phyloP scores from a whole-genome alignment of 1,140 invertebrate genomes.

The Pseudomyrmex flavicornis region DNA sequence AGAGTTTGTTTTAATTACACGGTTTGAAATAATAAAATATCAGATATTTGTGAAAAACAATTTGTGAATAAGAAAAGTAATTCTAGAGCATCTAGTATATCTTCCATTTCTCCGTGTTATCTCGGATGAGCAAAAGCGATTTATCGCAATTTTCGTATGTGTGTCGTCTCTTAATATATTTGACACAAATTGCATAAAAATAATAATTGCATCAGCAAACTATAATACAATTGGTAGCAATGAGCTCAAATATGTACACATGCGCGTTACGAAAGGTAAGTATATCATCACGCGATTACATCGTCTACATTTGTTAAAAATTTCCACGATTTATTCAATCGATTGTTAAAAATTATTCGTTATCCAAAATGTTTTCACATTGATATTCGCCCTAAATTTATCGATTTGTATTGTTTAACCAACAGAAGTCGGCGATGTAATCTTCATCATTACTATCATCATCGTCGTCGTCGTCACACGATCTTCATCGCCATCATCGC shows the following conservation, averaged over 20 bases:
- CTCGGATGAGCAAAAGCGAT: constrained; percentile 27
- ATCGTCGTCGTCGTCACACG: background rate
- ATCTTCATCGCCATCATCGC: background rate
- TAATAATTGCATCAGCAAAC: constrained; percentile 8
- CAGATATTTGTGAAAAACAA: constrained; percentile 7
- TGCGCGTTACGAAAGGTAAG: constrained; percentile 32
- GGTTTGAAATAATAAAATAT: background rate
- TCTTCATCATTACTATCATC: constrained; percentile 12
- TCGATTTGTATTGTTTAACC: constrained; percentile 10
- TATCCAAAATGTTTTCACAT: constrained; percentile 1
- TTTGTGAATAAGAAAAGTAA: background rate
- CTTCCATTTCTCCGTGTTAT: constrained; percentile 39
- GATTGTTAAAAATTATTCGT: background rate
- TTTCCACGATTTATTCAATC: background rate
- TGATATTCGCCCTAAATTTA: background rate
- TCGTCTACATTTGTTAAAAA: constrained; percentile 46
- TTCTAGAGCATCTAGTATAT: constrained; percentile 33
- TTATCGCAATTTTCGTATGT: background rate
- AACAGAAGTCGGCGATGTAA: constrained; percentile 48
- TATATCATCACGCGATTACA: constrained; percentile 26
- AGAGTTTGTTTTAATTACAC: background rate
- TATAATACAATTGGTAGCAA: constrained; percentile 31
- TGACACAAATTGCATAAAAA: constrained; percentile 17
- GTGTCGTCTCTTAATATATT: background rate
- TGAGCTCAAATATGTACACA: constrained; percentile 54